Evolutionary conservation across 2,888 invertebrate species (phyloP).

Genomic region (Dynastes maya): DNA sequence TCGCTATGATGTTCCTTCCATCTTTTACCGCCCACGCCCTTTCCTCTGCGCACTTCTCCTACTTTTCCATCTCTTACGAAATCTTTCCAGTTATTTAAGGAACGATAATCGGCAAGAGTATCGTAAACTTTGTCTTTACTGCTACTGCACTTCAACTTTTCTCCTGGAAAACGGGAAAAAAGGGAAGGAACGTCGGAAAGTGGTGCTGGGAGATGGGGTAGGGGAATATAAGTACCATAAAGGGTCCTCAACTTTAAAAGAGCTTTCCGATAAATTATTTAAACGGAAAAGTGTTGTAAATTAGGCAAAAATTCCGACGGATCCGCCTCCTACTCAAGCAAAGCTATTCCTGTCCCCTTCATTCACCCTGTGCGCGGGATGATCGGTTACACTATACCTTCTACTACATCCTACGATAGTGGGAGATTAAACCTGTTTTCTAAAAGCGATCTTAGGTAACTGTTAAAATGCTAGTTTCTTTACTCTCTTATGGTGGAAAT

Average conservation of each 20-base stretch:
- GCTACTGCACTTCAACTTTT: constrained; percentile 60
- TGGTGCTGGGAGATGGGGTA: constrained; percentile 50
- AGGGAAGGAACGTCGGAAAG: too few relatives aligned
- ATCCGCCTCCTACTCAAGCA: background rate
- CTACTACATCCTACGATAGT: too few relatives aligned
- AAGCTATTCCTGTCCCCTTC: too few relatives aligned
- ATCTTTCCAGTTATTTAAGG: constrained; percentile 61
- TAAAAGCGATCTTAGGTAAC: too few relatives aligned
- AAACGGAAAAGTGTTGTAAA: constrained; percentile 67
- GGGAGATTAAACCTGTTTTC: too few relatives aligned
- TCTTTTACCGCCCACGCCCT: background rate
- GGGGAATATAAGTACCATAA: constrained; percentile 63
- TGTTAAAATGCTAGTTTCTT: too few relatives aligned
- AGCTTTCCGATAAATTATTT: constrained; percentile 69
- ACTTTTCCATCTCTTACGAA: constrained; percentile 18
- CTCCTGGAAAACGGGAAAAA: constrained; percentile 54
- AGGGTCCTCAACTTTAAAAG: constrained; percentile 67
- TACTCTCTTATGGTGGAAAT: too few relatives aligned
- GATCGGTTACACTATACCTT: too few relatives aligned
- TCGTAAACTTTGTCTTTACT: constrained; percentile 66
- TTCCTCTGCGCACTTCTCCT: background rate
- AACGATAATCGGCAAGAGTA: constrained; percentile 61
- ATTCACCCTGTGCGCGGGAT: too few relatives aligned
- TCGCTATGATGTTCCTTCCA: background rate
- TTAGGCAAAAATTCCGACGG: constrained; percentile 59